Conservation (phyloP, 1,140 invertebrate species). For the Trichogramma pretiosum region DNA sequence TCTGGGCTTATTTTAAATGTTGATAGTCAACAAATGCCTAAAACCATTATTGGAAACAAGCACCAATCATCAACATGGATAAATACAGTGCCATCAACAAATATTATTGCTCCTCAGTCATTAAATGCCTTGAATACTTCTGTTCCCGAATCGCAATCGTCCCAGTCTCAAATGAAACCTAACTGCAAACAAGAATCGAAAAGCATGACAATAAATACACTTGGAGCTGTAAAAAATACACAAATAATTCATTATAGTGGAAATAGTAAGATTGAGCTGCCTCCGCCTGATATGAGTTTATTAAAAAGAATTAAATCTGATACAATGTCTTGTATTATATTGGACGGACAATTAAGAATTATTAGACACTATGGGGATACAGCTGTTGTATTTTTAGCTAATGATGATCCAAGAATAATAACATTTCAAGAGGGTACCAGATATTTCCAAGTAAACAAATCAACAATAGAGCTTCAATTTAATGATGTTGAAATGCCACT, state of each 20-base stretch:
- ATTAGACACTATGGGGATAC: slow-evolving; percentile 78
- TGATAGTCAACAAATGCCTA: too few relatives aligned
- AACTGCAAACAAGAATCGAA: not conserved
- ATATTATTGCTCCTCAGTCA: not conserved
- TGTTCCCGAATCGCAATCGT: not conserved
- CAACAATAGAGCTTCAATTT: slow-evolving; percentile 59
- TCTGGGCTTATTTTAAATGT: too few relatives aligned
- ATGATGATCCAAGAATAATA: slow-evolving; percentile 77
- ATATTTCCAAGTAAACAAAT: slow-evolving; percentile 57
- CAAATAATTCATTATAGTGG: too few relatives aligned
- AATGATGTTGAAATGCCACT: slow-evolving; percentile 64
- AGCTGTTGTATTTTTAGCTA: slow-evolving; percentile 73
- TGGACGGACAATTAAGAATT: slow-evolving; percentile 72
- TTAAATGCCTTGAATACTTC: not conserved
- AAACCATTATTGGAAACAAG: too few relatives aligned
- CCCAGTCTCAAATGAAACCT: not conserved
- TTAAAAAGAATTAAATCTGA: slow-evolving; percentile 57
- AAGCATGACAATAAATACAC: too few relatives aligned
- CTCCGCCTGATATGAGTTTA: slow-evolving; percentile 49
- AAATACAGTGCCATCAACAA: not conserved
- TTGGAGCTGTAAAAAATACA: too few relatives aligned
- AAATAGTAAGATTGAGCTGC: slow-evolving; percentile 37
- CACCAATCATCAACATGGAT: too few relatives aligned
- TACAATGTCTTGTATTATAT: slow-evolving; percentile 68
- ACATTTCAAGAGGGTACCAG: slow-evolving; percentile 65